Base-by-base conservation (phyloP, 1,140 invertebrate species). In the Leptoteleia sp. region DNA sequence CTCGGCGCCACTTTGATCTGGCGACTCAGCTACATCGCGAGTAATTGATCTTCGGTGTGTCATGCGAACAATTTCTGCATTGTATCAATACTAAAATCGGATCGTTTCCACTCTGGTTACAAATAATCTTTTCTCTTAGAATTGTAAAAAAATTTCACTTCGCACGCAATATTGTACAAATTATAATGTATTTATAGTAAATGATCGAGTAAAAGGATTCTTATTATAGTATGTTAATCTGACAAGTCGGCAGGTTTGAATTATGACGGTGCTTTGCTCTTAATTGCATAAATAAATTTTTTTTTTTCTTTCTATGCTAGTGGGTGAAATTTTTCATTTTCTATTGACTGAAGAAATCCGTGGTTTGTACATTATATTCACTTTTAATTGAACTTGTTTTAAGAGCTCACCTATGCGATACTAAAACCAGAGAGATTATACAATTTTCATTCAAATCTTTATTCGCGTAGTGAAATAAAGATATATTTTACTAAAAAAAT, bases 141-240 rank as follows among this genome's bases (percentile, higher is more conserved):
- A 61, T 76, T 67, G 54, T 67, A 67, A 67, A 76, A 75, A 61
- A 65, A 33, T 76, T 76, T 76, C 71, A 65, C 71, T 76, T 40
- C 38, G 71, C 71, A 76, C 62, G 71, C 71, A 75, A 75, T 50
- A 76, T 45, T 54, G 45, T 76, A 54, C 54, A 57, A 55, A 65
- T 75, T 25, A 33, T 50, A 55, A 62, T 47, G 13, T 50, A 27
- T 73, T 67, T 59, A 67, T 59, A 61, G 62, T 68, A 76, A 76
- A 67, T 76, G 62, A 76, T 67, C 62, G 35, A 67, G 52, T 73
- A 64, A 65, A 65, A 75, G 42, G 52, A 57, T 65, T 75, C 50
- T 75, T 65, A 29, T 45, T 65, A 38, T 29, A 31, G 38, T 52
- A 64, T 57, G 40, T 38, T 62, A 73, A 73, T 65, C 43, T 55